Percentiles rank a stretch among this genome's conserved stretches.
Conservation (phyloP, 2,888 invertebrate genomes). For the Pollenia griseotomentosa region DNA sequence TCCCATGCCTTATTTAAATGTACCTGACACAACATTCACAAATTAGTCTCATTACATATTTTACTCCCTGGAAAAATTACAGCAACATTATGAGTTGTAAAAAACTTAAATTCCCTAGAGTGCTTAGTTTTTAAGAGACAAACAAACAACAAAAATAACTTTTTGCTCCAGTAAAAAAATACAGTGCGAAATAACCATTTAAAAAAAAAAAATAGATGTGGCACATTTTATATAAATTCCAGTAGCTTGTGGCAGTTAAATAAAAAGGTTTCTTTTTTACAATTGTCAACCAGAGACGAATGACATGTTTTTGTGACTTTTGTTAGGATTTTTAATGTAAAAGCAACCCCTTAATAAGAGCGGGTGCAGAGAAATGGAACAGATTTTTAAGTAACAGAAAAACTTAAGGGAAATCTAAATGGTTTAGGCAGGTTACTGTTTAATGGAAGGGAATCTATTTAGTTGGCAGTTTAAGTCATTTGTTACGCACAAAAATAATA, state of each 20-base stretch:
- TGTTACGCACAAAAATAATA: too few species aligned
- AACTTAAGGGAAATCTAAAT: not conserved
- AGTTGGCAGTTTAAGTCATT: too few species aligned
- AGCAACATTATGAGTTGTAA: too few species aligned
- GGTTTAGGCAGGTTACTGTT: too few species aligned
- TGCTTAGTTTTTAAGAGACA: not conserved
- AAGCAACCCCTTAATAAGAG: not conserved
- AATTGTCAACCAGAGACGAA: slow-evolving; percentile 26
- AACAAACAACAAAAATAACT: not conserved
- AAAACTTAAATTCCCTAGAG: too few species aligned
- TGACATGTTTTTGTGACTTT: not conserved
- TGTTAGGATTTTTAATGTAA: not conserved
- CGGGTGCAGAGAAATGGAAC: not conserved
- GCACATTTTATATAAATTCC: not conserved
- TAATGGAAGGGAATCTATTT: too few species aligned
- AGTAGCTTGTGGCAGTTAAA: not conserved
- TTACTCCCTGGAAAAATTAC: too few species aligned
- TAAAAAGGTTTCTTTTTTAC: not conserved
- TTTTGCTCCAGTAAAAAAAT: not conserved
- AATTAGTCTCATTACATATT: too few species aligned
- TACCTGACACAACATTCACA: too few species aligned
- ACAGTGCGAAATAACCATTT: not conserved
- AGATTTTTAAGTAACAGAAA: not conserved
- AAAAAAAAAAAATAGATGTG: not conserved
- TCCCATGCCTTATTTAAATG: too few species aligned